Base-by-base conservation (phyloP, 2,113 vertebrate genomes). In the Caracal caracal region DNA sequence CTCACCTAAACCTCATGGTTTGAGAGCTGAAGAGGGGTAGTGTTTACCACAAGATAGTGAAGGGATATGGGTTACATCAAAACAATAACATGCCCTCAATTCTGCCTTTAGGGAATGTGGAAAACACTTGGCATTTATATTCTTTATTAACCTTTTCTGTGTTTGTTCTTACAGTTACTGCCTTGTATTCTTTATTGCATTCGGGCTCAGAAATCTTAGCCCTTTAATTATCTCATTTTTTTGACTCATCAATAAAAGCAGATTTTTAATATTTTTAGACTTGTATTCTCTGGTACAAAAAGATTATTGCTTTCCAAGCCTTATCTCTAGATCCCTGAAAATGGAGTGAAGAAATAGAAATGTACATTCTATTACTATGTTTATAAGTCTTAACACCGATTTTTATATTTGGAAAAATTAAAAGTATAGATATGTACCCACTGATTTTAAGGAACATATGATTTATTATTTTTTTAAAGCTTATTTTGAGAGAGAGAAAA, bases 211-310 rank as follows among this genome's bases (percentile, higher is more conserved):
- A 43, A 28, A 75, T 75, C 71, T 43, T 75, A 43, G 40, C 6
- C 28, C 40, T 75, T 43, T 75, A 40, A 75, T 43, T 43, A 13
- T 75, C 71, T 28, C 12, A 8, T 75, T 75, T 75, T 56, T 75
- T 43, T 86, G 35, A 73, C 47, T 97, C 13, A 85, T 80, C 11
- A 20, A 47, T 80, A 81, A 88, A 95, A 89, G 51, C 20, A 95
- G 12, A 63, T 68, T 94, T 84, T 91, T 51, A 80, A 66, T 93
- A 75, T 75, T 93, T 93, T 95, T 86, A 70, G 20, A 96, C 53
- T 92, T 95, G 24, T 16, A 70, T 37, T 63, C 15, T 75, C 35
- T 47, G 53, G 30, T 88, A 73, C 61, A 79, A 82, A 83, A 88
- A 28, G 68, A 53, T 24, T 70, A 61, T 79, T 94, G 66, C n/a